A percentile compares a stretch with the other conserved stretches of the same genome.
phyloP scores from a whole-genome alignment of 1,140 invertebrate genomes.

The Euwallacea similis region DNA sequence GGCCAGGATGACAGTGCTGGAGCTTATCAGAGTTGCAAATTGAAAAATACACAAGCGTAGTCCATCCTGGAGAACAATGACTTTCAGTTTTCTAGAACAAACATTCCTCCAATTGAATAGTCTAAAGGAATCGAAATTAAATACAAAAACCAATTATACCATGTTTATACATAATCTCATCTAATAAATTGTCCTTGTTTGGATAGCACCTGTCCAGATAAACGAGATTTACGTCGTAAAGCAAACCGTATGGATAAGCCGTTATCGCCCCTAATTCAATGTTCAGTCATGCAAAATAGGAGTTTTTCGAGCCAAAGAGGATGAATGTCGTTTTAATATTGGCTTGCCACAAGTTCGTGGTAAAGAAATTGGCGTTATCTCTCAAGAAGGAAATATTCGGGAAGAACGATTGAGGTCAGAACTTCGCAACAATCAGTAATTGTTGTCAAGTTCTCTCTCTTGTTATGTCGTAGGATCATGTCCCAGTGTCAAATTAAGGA shows the following conservation, averaged over 20 bases:
- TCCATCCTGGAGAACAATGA: not conserved
- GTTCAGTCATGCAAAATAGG: constrained; percentile 16
- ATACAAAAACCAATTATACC: not conserved
- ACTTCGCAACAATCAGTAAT: no score
- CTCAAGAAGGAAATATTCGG: no score
- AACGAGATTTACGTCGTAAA: constrained; percentile 17
- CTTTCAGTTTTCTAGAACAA: not conserved
- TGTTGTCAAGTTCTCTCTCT: no score
- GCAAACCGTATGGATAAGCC: constrained; percentile 8
- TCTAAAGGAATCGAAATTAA: not conserved
- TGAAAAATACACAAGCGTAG: not conserved
- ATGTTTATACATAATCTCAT: not conserved
- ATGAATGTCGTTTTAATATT: no score
- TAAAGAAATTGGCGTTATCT: no score
- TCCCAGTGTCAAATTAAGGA: no score
- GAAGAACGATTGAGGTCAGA: no score
- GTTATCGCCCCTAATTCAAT: constrained; percentile 8
- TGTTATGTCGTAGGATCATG: no score
- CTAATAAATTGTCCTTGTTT: constrained; percentile 1
- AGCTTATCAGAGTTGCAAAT: not conserved
- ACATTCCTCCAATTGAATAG: not conserved
- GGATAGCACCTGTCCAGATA: constrained; percentile 12
- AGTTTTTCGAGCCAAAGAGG: no score
- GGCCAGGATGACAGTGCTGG: not conserved
- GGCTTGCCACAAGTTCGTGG: no score